phyloP scores from a whole-genome alignment of 2,113 vertebrate genomes.

The Entomyzon cyanotis region DNA sequence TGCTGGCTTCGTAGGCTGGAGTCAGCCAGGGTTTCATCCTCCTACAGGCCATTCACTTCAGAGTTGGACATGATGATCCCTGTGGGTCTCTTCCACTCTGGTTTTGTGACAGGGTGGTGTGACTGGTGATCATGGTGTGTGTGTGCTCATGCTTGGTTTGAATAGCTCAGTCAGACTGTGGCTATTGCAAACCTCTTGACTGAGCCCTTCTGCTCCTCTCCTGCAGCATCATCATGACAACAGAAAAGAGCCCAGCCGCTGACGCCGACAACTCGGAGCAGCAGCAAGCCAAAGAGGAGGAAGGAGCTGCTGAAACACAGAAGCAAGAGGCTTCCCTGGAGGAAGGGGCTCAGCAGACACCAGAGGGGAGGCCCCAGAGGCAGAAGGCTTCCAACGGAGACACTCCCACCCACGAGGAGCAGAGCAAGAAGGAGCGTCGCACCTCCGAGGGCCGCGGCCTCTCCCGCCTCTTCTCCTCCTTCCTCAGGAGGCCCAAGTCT shows the following conservation, averaged over 20 bases:
- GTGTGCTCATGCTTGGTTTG: neutral
- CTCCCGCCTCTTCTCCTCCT: constrained; percentile 91
- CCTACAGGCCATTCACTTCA: neutral
- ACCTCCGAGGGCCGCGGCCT: constrained; percentile 83
- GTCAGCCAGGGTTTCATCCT: neutral
- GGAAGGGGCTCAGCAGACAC: constrained; percentile 2
- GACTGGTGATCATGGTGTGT: neutral
- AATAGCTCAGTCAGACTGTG: neutral
- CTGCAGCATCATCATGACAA: constrained; percentile 89
- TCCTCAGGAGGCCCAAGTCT: constrained; percentile 90
- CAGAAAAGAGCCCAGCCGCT: constrained; percentile 83
- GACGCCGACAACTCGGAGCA: constrained; percentile 73
- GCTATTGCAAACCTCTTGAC: neutral
- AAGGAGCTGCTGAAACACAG: constrained; percentile 57
- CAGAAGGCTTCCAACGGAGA: constrained; percentile 70
- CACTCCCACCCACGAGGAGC: constrained; percentile 76
- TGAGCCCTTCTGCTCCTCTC: neutral
- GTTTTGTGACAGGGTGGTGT: neutral
- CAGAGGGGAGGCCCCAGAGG: constrained; percentile 60
- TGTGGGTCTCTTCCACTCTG: neutral
- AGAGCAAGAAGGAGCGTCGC: constrained; percentile 76
- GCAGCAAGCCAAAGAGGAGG: constrained; percentile 74
- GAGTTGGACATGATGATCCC: neutral
- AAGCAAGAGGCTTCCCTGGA: constrained; percentile 62
- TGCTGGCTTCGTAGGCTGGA: neutral